Percentiles rank a stretch among this genome's conserved stretches.
Conservation (phyloP, 2,888 invertebrate species). For the Lithophane semibrunnea region DNA sequence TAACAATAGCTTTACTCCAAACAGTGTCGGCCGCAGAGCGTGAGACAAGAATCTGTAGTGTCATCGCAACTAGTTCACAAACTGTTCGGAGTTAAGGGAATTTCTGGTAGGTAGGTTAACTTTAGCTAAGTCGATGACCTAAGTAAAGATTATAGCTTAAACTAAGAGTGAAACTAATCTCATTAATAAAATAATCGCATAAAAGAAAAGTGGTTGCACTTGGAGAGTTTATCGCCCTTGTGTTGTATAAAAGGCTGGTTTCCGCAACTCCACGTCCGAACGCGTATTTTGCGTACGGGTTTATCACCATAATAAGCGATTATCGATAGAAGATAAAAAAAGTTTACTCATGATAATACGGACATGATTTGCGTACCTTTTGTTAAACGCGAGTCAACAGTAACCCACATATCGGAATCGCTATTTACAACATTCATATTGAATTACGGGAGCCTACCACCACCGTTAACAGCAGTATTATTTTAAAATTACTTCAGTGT, state of each 20-base stretch:
- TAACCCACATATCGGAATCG: background rate
- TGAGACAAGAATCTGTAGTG: constrained; percentile 37
- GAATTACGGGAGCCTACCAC: no score
- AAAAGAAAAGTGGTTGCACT: background rate
- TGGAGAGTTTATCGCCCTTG: background rate
- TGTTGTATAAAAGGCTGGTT: background rate
- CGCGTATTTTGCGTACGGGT: background rate
- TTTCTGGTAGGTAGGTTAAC: constrained; percentile 1
- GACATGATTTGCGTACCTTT: background rate
- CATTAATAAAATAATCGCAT: background rate
- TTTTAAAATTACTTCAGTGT: no score
- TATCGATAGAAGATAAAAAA: background rate
- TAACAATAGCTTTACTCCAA: constrained; percentile 17
- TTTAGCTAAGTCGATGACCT: background rate
- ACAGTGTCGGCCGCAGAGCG: constrained; percentile 40
- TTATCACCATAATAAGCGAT: background rate
- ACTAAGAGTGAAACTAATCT: background rate
- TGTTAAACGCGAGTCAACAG: background rate
- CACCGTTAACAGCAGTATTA: no score
- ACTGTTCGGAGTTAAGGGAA: constrained; percentile 20
- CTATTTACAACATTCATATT: background rate
- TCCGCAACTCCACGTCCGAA: background rate
- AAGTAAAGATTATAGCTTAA: constrained; percentile 3
- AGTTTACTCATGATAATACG: background rate
- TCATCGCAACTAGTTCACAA: constrained; percentile 45